These are phyloP conservation scores for Sericinus montela DNA, from an alignment of 2,888 invertebrate species.

Conservation along the genomic window DNA sequence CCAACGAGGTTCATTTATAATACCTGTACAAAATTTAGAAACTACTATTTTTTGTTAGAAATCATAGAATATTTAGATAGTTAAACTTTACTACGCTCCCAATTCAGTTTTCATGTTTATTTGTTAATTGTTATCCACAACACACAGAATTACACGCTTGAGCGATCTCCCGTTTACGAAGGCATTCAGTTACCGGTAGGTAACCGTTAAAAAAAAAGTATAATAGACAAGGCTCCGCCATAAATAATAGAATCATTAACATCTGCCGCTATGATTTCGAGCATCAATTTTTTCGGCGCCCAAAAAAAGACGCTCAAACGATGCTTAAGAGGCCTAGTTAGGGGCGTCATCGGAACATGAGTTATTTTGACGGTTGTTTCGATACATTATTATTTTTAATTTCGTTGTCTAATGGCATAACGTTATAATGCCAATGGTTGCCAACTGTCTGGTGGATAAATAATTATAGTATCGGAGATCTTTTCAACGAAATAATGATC, in stretches of 20 bases:
- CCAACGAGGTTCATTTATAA: no score
- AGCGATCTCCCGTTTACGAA: constrained; percentile 34
- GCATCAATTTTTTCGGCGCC: constrained; percentile 59
- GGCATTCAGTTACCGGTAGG: constrained; percentile 31
- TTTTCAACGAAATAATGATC: no score
- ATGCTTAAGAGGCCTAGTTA: constrained; percentile 32
- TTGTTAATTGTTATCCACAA: constrained; percentile 33
- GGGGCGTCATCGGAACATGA: constrained; percentile 58
- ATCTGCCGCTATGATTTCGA: constrained; percentile 70
- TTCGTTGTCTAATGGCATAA: constrained; percentile 26
- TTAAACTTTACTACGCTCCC: constrained; percentile 2
- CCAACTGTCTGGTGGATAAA: constrained; percentile 9
- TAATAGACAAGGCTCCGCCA: constrained; percentile 57
- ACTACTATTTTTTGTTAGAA: no score
- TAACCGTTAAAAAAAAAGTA: constrained; percentile 39
- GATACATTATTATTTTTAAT: constrained; percentile 44
- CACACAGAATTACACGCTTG: constrained; percentile 43
- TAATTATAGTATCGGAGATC: no score
- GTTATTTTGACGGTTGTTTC: constrained; percentile 64
- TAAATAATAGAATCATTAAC: constrained; percentile 79
- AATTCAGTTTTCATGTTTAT: constrained; percentile 18
- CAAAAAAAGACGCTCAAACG: constrained; percentile 41
- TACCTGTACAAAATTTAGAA: no score
- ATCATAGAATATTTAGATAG: no score
- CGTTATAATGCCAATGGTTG: constrained; percentile 13